Base-by-base conservation (phyloP, 2,797 vertebrate genomes). In the Lycodopsis pacificus region DNA sequence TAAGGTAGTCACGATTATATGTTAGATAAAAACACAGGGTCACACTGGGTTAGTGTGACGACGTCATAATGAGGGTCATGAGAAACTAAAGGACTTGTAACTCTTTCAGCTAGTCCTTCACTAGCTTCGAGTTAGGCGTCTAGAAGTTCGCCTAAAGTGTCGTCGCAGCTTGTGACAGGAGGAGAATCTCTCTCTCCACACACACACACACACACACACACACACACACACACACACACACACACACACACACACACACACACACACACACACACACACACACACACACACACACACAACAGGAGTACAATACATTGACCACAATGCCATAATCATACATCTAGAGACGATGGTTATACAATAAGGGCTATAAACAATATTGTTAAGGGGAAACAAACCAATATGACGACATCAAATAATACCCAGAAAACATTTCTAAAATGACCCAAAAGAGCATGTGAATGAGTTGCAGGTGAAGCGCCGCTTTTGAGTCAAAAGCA, bases 11-110 rank as follows among this genome's bases (percentile, higher is more conserved):
- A 82, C 75, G 54, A n/a, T 75, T 74, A 74, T 74, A 74, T 76
- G 61, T 77, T 59, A 40, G 74, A 64, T 85, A 88, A 88, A 88
- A 91, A 90, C 81, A 87, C 46, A 73, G 79, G 81, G 64, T 65
- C 68, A 76, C 51, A 53, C 36, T 81, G 73, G 88, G 88, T 92
- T 93, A 93, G 90, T 93, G 93, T 91, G 80, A 83, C 81, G 77
- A 81, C 76, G 73, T 83, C 66, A 36, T 30, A 68, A 80, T 68
- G 62, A 85, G 65, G 72, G 51, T 84, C 11, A 9, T 63, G 38
- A 76, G 78, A 40, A 81, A 72, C 66, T 22, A 34, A 64, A 69
- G 15, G 38, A 70, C 73, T 53, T 65, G 46, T 32, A 74, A 68
- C 25, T 61, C 42, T 71, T 44, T 78, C 48, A 75, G 74, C 82